Evolutionary conservation across 2,888 invertebrate genomes (phyloP).

Genomic region (Brachypalpus laphriformis): DNA sequence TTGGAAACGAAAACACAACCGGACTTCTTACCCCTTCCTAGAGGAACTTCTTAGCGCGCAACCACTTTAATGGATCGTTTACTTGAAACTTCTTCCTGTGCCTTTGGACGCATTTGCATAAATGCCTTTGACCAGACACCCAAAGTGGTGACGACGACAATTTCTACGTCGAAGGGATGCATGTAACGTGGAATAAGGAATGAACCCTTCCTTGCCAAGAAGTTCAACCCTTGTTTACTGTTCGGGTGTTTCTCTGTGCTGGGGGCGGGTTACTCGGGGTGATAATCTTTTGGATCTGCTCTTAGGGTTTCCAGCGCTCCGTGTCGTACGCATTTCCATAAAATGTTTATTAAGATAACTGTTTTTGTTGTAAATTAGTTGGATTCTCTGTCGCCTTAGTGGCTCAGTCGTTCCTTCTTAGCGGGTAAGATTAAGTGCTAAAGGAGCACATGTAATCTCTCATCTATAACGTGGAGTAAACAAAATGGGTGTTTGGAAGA

Average conservation of each 20-base stretch:
- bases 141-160: constrained; percentile 22
- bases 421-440: constrained; percentile 70
- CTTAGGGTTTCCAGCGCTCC: constrained; percentile 25
- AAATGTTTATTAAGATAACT: constrained; percentile 80
- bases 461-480: constrained; percentile 51
- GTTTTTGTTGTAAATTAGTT: constrained; percentile 76
- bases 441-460: constrained; percentile 70
- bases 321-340: constrained; percentile 76
- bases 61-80: constrained; percentile 48
- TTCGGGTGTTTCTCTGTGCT: constrained; percentile 19
- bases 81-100: constrained; percentile 29
- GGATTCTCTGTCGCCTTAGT: constrained; percentile 67
- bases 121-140: constrained; percentile 65
- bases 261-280: constrained; percentile 68
- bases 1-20: constrained; percentile 26
- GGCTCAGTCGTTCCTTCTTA: constrained; percentile 60
- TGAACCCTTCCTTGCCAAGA: constrained; percentile 29
- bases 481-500: not conserved
- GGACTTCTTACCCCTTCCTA: not conserved
- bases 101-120: constrained; percentile 61
- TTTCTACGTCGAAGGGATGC: not conserved
- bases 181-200: not conserved
- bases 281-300: constrained; percentile 71
- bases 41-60: not conserved
- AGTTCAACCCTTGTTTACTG: constrained; percentile 54